phyloP scores from a whole-genome alignment of 2,888 invertebrate species.

The Cheilosia soror region DNA sequence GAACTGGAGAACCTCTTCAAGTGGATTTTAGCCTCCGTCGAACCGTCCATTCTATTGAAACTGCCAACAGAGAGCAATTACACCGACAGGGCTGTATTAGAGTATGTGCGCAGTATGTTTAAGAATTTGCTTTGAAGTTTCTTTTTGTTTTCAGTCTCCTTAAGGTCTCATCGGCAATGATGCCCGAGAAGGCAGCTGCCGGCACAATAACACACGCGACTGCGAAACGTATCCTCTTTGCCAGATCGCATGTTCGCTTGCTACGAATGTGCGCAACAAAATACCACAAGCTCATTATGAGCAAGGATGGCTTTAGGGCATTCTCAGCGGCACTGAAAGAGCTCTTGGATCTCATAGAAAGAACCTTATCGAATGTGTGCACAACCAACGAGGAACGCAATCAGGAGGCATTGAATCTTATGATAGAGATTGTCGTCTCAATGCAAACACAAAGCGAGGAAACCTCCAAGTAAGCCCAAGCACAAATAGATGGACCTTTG shows the following conservation, averaged over 20 bases:
- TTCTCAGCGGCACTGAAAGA: constrained; percentile 79
- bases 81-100: constrained; percentile 86
- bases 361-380: constrained; percentile 76
- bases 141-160: constrained; percentile 77
- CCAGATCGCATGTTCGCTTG: constrained; percentile 81
- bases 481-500: neutral
- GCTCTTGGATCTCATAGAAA: constrained; percentile 79
- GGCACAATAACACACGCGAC: constrained; percentile 77
- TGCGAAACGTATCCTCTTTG: constrained; percentile 82
- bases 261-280: constrained; percentile 81
- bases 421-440: constrained; percentile 81
- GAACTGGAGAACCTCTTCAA: constrained; percentile 88
- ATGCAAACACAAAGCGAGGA: constrained; percentile 82
- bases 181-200: constrained; percentile 77
- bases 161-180: constrained; percentile 80
- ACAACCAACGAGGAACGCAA: constrained; percentile 79
- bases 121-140: constrained; percentile 1
- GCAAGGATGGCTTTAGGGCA: constrained; percentile 80
- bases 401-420: constrained; percentile 81
- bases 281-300: constrained; percentile 80
- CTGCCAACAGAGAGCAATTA: constrained; percentile 84
- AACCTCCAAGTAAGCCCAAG: constrained; percentile 80
- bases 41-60: constrained; percentile 87
- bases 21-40: constrained; percentile 90
- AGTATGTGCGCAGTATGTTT: constrained; percentile 81